phyloP scores from a whole-genome alignment of 2,797 vertebrate species.

The Syngnathus rostellatus region DNA sequence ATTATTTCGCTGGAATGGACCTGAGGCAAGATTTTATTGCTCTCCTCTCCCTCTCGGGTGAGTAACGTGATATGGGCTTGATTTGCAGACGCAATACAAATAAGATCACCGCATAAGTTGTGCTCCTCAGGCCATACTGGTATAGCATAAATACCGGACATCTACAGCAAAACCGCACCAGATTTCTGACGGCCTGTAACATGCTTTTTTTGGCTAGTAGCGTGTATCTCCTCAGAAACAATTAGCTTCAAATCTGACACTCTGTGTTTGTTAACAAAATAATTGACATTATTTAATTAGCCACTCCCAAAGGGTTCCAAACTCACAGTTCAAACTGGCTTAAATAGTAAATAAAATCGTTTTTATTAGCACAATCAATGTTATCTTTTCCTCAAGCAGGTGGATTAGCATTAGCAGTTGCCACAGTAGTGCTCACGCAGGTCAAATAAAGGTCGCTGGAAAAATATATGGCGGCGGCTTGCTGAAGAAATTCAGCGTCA shows the following conservation, averaged over 20 bases:
- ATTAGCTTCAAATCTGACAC: conserved; percentile 40
- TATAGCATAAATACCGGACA: neutral
- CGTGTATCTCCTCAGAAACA: conserved; percentile 31
- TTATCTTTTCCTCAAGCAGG: too few species aligned
- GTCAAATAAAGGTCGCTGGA: too few species aligned
- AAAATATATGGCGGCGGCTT: too few species aligned
- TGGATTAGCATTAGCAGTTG: too few species aligned
- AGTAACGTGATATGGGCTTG: conserved; percentile 47
- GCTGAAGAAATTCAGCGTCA: neutral
- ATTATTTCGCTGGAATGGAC: conserved; percentile 36
- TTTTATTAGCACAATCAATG: too few species aligned
- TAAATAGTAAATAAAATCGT: too few species aligned
- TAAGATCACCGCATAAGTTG: conserved; percentile 44
- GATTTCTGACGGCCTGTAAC: neutral
- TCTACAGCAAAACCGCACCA: conserved; percentile 10
- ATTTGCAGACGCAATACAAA: conserved; percentile 48
- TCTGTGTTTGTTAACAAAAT: conserved; percentile 44
- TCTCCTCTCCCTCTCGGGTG: conserved; percentile 41
- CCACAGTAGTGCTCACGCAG: too few species aligned
- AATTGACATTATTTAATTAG: conserved; percentile 48
- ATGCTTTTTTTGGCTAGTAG: neutral
- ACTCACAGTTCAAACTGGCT: too few species aligned
- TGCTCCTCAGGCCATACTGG: conserved; percentile 36
- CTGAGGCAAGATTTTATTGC: conserved; percentile 56
- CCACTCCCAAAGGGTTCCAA: conserved; percentile 17